These are phyloP conservation scores for Meteorus colon DNA, from an alignment of 2,888 invertebrate genomes.

Conservation along the genomic window DNA sequence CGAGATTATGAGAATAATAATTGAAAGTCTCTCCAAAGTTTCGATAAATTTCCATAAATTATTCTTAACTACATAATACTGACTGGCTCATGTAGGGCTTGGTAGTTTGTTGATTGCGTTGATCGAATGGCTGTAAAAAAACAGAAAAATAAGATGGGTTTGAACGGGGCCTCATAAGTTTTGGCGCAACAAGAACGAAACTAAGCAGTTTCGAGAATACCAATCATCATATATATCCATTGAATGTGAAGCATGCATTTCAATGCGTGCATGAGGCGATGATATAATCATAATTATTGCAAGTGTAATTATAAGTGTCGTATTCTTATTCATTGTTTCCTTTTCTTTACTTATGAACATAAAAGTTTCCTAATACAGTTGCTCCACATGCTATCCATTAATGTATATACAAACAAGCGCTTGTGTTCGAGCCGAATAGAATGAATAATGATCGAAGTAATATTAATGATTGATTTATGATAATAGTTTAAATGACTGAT, in stretches of 20 bases:
- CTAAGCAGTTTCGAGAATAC: slow-evolving; percentile 1
- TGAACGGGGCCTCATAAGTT: background rate
- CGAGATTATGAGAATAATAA: slow-evolving; percentile 33
- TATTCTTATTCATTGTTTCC: background rate
- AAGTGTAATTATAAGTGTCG: background rate
- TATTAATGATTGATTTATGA: background rate
- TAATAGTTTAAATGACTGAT: background rate
- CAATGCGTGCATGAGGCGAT: slow-evolving; percentile 34
- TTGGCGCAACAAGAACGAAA: background rate
- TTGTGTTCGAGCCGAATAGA: slow-evolving; percentile 25
- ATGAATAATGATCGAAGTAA: slow-evolving; percentile 16
- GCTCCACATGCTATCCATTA: slow-evolving; percentile 38
- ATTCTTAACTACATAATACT: slow-evolving; percentile 64
- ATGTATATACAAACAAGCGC: slow-evolving; percentile 28
- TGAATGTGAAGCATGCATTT: slow-evolving; percentile 39
- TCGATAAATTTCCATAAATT: background rate
- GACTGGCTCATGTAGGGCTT: slow-evolving; percentile 90
- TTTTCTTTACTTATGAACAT: background rate
- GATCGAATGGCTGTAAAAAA: slow-evolving; percentile 79
- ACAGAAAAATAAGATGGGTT: background rate
- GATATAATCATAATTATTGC: slow-evolving; percentile 6
- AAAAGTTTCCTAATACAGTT: background rate
- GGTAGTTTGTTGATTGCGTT: slow-evolving; percentile 78
- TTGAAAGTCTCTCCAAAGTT: background rate
- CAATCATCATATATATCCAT: slow-evolving; percentile 14